These are phyloP conservation scores for Nycticryphes semicollaris DNA, from an alignment of 2,113 vertebrate species.

Conservation along the genomic window DNA sequence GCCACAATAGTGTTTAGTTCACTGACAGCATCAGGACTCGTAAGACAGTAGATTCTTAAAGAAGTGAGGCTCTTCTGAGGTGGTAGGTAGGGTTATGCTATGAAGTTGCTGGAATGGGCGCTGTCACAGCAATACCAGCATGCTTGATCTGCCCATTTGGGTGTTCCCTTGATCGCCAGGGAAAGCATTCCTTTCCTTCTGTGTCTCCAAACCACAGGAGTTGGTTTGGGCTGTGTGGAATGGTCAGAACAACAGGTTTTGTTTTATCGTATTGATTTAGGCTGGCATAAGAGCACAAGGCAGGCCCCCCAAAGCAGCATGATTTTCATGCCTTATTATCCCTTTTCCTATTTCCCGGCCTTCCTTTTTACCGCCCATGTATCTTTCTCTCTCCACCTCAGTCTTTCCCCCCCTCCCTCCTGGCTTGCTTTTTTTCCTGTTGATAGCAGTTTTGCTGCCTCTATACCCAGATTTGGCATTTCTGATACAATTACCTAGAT, in stretches of 20 bases:
- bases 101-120: background rate
- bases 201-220: background rate
- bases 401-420: background rate
- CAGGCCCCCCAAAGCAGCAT: background rate
- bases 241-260: background rate
- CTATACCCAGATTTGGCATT: background rate
- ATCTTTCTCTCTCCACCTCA: background rate
- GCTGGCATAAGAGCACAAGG: background rate
- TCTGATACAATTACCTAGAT: background rate
- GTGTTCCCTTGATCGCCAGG: background rate
- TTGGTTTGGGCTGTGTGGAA: background rate
- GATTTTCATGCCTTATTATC: background rate
- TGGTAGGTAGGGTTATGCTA: background rate
- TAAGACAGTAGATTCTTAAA: background rate
- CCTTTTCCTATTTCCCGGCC: background rate
- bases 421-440: background rate
- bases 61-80: background rate
- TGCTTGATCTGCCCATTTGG: background rate
- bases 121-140: background rate
- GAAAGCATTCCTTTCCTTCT: background rate
- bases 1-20: background rate
- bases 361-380: background rate
- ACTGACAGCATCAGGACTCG: background rate
- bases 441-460: background rate
- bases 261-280: background rate